Evolutionary conservation across 2,888 invertebrate genomes (phyloP).

Genomic region (Geotrupes spiniger): DNA sequence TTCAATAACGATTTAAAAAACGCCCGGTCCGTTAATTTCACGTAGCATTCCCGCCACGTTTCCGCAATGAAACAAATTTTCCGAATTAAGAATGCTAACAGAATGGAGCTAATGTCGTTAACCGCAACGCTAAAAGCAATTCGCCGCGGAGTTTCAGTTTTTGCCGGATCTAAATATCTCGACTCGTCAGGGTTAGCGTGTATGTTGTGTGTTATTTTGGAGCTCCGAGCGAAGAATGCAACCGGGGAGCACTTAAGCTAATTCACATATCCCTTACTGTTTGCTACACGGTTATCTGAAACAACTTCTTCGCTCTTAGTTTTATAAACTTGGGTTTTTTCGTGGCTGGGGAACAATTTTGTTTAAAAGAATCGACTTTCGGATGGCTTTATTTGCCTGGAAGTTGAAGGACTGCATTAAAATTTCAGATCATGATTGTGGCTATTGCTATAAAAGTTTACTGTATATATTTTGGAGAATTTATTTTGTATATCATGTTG

Average conservation of each 20-base stretch:
- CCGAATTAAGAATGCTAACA: conserved; percentile 25
- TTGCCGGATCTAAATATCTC: conserved; percentile 9
- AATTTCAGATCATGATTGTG: too few species aligned
- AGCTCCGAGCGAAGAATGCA: conserved; percentile 8
- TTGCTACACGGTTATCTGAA: conserved; percentile 17
- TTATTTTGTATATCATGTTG: too few species aligned
- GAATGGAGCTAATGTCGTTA: conserved; percentile 25
- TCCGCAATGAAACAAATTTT: conserved; percentile 20
- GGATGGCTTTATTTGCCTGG: too few species aligned
- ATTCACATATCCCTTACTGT: conserved; percentile 20
- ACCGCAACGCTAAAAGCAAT: conserved; percentile 27
- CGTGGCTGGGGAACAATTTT: too few species aligned
- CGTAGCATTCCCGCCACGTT: conserved; percentile 13
- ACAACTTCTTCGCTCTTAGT: too few species aligned
- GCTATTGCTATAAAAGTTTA: too few species aligned
- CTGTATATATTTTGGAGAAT: too few species aligned
- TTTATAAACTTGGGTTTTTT: too few species aligned
- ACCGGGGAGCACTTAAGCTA: conserved; percentile 21
- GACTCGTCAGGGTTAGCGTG: background rate
- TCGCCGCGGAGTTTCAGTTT: conserved; percentile 15
- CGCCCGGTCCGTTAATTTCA: conserved; percentile 4
- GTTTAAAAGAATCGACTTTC: too few species aligned
- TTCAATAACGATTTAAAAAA: too few species aligned
- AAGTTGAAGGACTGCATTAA: too few species aligned
- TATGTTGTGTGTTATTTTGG: background rate